Percentiles rank a stretch among this genome's conserved stretches.
phyloP scores from a whole-genome alignment of 2,113 vertebrate genomes.

The Cinclus mexicanus region DNA sequence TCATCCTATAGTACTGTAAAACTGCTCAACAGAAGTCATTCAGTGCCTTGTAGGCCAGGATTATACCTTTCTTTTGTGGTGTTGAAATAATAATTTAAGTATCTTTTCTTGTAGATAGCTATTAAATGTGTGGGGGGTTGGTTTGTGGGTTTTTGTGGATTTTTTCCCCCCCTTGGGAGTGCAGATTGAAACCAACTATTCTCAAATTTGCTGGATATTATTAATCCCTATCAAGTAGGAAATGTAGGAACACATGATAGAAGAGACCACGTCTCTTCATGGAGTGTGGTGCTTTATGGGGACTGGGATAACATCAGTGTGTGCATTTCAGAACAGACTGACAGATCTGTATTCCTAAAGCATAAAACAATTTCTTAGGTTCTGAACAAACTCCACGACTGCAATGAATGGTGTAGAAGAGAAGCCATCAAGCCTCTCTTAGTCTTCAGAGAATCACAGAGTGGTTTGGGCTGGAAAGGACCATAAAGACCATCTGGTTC shows the following conservation, averaged over 20 bases:
- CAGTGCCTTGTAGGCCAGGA: not conserved
- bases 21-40: not conserved
- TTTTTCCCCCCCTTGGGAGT: not conserved
- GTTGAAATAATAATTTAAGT: not conserved
- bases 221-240: not conserved
- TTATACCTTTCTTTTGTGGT: not conserved
- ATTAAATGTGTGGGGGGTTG: not conserved
- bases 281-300: not conserved
- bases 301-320: not conserved
- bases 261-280: not conserved
- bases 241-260: not conserved
- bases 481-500: not conserved
- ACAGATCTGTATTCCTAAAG: not conserved
- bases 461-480: not conserved
- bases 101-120: not conserved
- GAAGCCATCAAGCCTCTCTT: not conserved
- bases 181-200: not conserved
- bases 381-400: not conserved
- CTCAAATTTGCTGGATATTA: not conserved
- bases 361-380: not conserved
- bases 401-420: accelerated
- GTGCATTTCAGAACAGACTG: not conserved
- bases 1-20: not conserved
- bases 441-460: not conserved
- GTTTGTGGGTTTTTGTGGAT: not conserved